These are phyloP conservation scores for Tiliqua scincoides DNA, from an alignment of 2,113 vertebrate genomes.

Conservation along the genomic window DNA sequence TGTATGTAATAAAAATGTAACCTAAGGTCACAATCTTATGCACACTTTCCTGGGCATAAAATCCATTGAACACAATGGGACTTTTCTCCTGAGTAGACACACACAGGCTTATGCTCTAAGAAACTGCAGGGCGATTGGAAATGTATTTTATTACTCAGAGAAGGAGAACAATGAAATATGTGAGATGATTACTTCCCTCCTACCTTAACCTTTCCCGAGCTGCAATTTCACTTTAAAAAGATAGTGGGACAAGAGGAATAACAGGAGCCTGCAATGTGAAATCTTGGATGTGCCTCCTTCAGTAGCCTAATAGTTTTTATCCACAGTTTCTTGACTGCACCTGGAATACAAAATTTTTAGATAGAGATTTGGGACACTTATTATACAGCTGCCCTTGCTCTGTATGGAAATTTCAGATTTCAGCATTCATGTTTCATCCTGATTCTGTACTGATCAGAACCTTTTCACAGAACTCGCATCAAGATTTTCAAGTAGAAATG, in stretches of 20 bases:
- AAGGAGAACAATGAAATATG: background rate
- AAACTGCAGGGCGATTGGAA: background rate
- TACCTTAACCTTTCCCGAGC: no score
- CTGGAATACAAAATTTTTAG: background rate
- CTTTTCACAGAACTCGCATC: conserved; percentile 85
- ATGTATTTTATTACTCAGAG: background rate
- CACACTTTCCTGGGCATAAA: no score
- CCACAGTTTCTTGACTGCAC: background rate
- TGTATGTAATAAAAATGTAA: background rate
- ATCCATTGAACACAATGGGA: no score
- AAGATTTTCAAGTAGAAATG: conserved; percentile 82
- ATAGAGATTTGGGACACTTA: background rate
- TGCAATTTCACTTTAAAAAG: background rate
- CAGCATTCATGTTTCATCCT: conserved; percentile 79
- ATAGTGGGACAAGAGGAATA: background rate
- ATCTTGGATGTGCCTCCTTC: background rate
- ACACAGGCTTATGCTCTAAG: no score
- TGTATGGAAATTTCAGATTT: conserved; percentile 84
- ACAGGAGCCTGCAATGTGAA: background rate
- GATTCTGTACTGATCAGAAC: conserved; percentile 68
- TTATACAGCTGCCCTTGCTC: conserved; percentile 65
- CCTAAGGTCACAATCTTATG: no score
- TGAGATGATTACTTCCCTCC: background rate
- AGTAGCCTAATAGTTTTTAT: background rate
- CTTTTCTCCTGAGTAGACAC: no score